Evolutionary conservation across 2,888 invertebrate species (phyloP), one percentile per base, ranked within the genome.

Genomic region (Dilophus febrilis): DNA sequence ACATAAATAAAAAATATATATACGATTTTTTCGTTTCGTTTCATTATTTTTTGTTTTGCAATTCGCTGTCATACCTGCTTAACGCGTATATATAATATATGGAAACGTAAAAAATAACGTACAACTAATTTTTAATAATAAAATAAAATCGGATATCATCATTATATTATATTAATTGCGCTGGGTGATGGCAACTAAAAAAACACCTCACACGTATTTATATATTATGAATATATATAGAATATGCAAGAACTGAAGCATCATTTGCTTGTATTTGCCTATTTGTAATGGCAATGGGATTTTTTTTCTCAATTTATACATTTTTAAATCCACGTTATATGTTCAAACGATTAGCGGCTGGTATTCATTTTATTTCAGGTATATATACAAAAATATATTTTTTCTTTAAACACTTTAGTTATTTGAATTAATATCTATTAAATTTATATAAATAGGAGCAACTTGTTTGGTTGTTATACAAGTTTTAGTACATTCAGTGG

Each of bases 271-370:
- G 85, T 48, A 85, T 88, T 52, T 81, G 81, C 44, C 57, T 86
- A 41, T 72, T 82, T 47, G 71, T 87, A 32, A 85, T 87, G 79
- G 59, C 75, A 33, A 73, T 87, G 73, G 84, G 84, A 1, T 76
- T 81, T 38, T 70, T 77, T 2, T 86, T 87, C 58, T 84, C 86
- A 6, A 70, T 78, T 46, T 88, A 88, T 57, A 85, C 86, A 13
- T 81, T 88, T 56, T 68, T 71, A 47, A 81, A 87, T 54, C 82
- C 85, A 3, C 71, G 87, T 4, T 88, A 88, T 57, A 87, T 84
- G 77, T 86, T 85, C 65, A 88, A 88, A 57, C 67, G 88, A 29
- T 67, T 88, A 18, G 84, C 87, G 4, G 85, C 82, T 1, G 80
- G 83, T 16, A 78, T 87, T 44, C 82, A 86, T 55, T 76, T 88